Percentiles rank a stretch among this genome's conserved stretches.
phyloP scores from a whole-genome alignment of 2,888 invertebrate genomes.

The Lucinisca nassula region DNA sequence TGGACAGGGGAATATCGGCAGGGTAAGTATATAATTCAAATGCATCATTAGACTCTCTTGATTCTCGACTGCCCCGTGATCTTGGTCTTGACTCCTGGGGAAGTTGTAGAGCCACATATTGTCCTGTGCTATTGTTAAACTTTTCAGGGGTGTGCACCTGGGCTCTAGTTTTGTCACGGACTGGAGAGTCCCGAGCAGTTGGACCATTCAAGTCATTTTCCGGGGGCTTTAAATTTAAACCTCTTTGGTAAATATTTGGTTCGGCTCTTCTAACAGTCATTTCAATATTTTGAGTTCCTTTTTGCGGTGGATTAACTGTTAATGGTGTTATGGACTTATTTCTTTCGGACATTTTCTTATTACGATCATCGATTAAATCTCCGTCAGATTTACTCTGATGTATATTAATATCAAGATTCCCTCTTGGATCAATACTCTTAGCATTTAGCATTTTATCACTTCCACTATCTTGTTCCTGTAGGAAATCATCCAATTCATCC shows the following conservation, averaged over 20 bases:
- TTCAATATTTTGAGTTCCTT: constrained; percentile 28
- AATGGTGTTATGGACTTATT: constrained; percentile 57
- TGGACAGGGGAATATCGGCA: constrained; percentile 65
- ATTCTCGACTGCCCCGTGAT: constrained; percentile 57
- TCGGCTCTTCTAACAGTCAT: constrained; percentile 50
- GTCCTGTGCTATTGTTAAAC: constrained; percentile 52
- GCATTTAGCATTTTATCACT: constrained; percentile 29
- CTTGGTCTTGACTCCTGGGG: constrained; percentile 46
- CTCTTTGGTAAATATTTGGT: constrained; percentile 64
- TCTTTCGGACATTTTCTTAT: constrained; percentile 62
- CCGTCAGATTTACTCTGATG: constrained; percentile 68
- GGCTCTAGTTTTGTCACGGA: constrained; percentile 35
- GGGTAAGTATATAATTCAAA: constrained; percentile 65
- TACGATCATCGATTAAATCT: constrained; percentile 45
- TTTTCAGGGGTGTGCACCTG: constrained; percentile 64
- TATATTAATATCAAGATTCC: constrained; percentile 66
- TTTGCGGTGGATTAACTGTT: constrained; percentile 40
- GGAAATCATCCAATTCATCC: constrained; percentile 61
- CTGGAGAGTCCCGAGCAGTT: constrained; percentile 9
- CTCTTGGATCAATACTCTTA: constrained; percentile 58
- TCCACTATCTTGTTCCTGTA: constrained; percentile 35
- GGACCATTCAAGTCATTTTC: constrained; percentile 56
- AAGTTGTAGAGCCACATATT: constrained; percentile 55
- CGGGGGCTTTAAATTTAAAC: constrained; percentile 42
- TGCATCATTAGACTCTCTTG: constrained; percentile 66